Conservation (phyloP, 2,113 vertebrate genomes). For the Laticauda colubrina region DNA sequence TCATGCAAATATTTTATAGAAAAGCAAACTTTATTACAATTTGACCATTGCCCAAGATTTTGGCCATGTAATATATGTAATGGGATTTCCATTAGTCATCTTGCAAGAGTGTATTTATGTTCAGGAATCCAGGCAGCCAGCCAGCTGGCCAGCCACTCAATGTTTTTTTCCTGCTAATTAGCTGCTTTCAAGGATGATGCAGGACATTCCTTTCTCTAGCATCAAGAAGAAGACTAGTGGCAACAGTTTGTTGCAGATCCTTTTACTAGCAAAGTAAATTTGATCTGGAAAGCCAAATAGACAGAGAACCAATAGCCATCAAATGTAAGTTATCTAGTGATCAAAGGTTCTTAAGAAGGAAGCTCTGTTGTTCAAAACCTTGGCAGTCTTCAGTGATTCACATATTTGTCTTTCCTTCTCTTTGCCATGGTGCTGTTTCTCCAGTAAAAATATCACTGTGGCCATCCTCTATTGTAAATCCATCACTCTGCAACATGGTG, state of each 20-base stretch:
- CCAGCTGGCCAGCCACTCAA: background rate
- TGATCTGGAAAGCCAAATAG: background rate
- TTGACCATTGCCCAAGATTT: background rate
- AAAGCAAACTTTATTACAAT: background rate
- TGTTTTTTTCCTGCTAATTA: background rate
- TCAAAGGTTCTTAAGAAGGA: background rate
- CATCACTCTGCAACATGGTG: slow-evolving; percentile 59
- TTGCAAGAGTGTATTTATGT: background rate
- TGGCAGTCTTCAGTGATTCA: background rate
- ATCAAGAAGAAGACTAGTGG: background rate
- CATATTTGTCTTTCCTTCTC: background rate
- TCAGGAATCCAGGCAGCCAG: background rate
- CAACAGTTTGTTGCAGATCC: background rate
- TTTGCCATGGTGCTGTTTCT: slow-evolving; percentile 5
- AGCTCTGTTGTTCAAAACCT: background rate
- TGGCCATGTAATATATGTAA: background rate
- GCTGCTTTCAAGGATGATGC: background rate
- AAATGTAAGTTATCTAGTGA: background rate
- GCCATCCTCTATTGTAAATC: slow-evolving; percentile 61
- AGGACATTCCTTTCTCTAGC: background rate
- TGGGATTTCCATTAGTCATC: background rate
- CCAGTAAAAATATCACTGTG: slow-evolving; percentile 57
- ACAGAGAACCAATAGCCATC: background rate
- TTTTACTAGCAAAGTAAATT: background rate
- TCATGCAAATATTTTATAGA: background rate